Percentiles rank a stretch among this genome's conserved stretches.
phyloP scores from a whole-genome alignment of 2,797 vertebrate species.

The Carapus acus region DNA sequence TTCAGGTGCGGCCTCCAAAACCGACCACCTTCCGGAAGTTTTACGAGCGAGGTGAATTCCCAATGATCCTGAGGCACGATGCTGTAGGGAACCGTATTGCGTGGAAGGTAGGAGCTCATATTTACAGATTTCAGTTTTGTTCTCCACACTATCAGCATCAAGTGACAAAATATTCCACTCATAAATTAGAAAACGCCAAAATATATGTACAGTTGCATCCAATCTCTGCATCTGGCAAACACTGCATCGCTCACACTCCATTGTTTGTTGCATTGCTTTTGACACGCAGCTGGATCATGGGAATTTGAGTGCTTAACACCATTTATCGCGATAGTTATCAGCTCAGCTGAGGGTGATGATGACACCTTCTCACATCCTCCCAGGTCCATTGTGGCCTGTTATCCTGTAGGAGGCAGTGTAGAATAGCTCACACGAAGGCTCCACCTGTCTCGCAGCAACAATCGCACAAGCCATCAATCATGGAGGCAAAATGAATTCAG shows the following conservation, averaged over 20 bases:
- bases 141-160: conserved; percentile 5
- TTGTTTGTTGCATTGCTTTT: conserved; percentile 14
- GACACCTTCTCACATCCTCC: conserved; percentile 29
- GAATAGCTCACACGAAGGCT: conserved; percentile 47
- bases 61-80: conserved; percentile 67
- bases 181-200: not conserved
- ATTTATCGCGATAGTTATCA: conserved; percentile 39
- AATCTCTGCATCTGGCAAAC: conserved; percentile 1
- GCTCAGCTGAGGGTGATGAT: conserved; percentile 25
- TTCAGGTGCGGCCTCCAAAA: conserved; percentile 81
- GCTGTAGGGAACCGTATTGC: conserved; percentile 66
- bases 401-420: conserved; percentile 67
- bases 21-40: conserved; percentile 86
- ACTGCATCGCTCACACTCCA: not conserved
- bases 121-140: not conserved
- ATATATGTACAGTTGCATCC: not conserved
- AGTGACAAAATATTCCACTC: too few relatives aligned
- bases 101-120: conserved; percentile 70
- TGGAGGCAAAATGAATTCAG: conserved; percentile 29
- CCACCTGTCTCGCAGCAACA: conserved; percentile 38
- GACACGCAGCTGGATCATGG: conserved; percentile 12
- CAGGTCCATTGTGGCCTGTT: conserved; percentile 35
- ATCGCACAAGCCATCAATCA: conserved; percentile 54
- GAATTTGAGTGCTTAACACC: conserved; percentile 26
- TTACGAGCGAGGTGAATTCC: conserved; percentile 89